These are phyloP conservation scores for Onychostoma macrolepis DNA, from an alignment of 2,113 vertebrate species.

Conservation along the genomic window DNA sequence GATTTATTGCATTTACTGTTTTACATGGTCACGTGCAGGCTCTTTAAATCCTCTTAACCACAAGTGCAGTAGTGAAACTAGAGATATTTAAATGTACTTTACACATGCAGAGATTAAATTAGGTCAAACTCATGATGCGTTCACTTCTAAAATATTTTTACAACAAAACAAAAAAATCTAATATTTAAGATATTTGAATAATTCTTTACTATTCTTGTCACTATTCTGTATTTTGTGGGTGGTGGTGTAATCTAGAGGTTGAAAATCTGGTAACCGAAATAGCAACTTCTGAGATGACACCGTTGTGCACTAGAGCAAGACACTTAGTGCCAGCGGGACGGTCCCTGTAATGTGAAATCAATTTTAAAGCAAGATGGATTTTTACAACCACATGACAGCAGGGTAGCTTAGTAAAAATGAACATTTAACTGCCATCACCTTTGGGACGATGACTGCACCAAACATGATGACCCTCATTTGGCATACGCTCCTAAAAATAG, in stretches of 20 bases:
- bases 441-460: neutral
- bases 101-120: neutral
- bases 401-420: neutral
- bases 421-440: neutral
- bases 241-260: neutral
- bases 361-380: neutral
- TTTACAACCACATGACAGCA: neutral
- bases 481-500: neutral
- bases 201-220: neutral
- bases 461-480: neutral
- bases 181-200: neutral
- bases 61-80: conserved; percentile 56
- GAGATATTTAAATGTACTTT: conserved; percentile 45
- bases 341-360: neutral
- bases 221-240: neutral
- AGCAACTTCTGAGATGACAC: neutral
- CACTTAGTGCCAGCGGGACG: neutral
- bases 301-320: neutral
- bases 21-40: conserved; percentile 1
- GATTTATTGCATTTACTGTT: neutral
- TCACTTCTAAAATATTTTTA: neutral
- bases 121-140: neutral
- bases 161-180: neutral
- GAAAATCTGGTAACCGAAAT: conserved; percentile 2
- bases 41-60: conserved; percentile 52